Evolutionary conservation across 2,797 vertebrate species (phyloP).

Genomic region (Salmo trutta): DNA sequence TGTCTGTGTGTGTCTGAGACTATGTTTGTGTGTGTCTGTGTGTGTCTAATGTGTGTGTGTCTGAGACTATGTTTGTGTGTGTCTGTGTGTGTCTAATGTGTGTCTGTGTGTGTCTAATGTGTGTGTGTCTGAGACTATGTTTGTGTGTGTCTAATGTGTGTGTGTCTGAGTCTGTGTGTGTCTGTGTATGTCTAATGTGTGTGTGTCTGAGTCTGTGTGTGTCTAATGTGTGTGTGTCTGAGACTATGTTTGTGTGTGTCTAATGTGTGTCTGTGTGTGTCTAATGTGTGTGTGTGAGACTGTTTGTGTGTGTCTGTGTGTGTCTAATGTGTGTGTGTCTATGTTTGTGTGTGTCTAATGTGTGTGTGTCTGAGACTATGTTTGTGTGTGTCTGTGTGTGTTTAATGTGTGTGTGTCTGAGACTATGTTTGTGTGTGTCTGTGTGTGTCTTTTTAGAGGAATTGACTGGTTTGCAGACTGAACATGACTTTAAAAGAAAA

Average conservation of each 20-base stretch:
- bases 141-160: too few species aligned
- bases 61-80: conserved; percentile 24
- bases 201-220: background rate
- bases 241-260: background rate
- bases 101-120: too few species aligned
- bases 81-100: too few species aligned
- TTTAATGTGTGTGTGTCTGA: conserved; percentile 49
- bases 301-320: conserved; percentile 8
- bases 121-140: too few species aligned
- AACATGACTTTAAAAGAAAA: conserved; percentile 44
- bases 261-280: conserved; percentile 17
- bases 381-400: conserved; percentile 29
- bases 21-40: conserved; percentile 12
- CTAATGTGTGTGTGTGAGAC: conserved; percentile 23
- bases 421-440: conserved; percentile 25
- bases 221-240: conserved; percentile 1
- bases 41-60: conserved; percentile 47
- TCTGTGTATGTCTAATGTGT: conserved; percentile 19
- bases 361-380: conserved; percentile 10
- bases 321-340: conserved; percentile 48
- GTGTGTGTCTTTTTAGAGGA: conserved; percentile 37
- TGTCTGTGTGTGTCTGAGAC: background rate
- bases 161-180: background rate
- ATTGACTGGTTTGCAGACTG: conserved; percentile 41
- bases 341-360: background rate